These are phyloP conservation scores for Pheosia gnoma DNA, from an alignment of 2,888 invertebrate species.

Conservation along the genomic window DNA sequence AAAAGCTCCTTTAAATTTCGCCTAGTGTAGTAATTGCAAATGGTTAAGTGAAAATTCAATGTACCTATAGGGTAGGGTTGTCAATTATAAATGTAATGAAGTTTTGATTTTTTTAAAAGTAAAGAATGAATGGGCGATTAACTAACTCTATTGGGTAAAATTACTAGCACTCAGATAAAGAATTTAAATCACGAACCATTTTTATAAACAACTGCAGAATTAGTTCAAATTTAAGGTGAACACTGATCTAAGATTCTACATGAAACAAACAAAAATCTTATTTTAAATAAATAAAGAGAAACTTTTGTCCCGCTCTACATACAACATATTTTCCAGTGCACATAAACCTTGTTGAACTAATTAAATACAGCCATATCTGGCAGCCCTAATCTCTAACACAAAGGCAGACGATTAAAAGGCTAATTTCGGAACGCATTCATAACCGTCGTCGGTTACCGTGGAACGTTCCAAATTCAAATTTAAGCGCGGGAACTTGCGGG, in stretches of 20 bases:
- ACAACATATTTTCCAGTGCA: background rate
- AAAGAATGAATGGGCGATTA: too few relatives aligned
- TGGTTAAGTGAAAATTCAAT: conserved; percentile 3
- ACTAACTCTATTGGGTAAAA: too few relatives aligned
- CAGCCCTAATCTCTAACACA: conserved; percentile 38
- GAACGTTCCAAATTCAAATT: conserved; percentile 50
- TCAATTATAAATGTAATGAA: background rate
- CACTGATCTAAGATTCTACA: too few relatives aligned
- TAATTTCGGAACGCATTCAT: conserved; percentile 56
- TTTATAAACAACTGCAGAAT: too few relatives aligned
- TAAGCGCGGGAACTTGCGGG: conserved; percentile 34
- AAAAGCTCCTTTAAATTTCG: background rate
- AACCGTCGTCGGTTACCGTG: conserved; percentile 38
- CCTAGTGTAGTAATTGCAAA: background rate
- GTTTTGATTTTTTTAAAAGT: too few relatives aligned
- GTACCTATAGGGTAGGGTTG: background rate
- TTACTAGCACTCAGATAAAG: too few relatives aligned
- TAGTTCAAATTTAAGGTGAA: too few relatives aligned
- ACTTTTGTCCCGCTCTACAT: too few relatives aligned
- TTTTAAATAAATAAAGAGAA: too few relatives aligned
- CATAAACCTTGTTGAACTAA: background rate
- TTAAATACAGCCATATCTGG: conserved; percentile 4
- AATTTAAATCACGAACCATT: too few relatives aligned
- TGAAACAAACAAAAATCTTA: too few relatives aligned
- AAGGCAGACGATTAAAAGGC: conserved; percentile 47